phyloP scores from a whole-genome alignment of 2,888 invertebrate species.

The Eulithis testata region DNA sequence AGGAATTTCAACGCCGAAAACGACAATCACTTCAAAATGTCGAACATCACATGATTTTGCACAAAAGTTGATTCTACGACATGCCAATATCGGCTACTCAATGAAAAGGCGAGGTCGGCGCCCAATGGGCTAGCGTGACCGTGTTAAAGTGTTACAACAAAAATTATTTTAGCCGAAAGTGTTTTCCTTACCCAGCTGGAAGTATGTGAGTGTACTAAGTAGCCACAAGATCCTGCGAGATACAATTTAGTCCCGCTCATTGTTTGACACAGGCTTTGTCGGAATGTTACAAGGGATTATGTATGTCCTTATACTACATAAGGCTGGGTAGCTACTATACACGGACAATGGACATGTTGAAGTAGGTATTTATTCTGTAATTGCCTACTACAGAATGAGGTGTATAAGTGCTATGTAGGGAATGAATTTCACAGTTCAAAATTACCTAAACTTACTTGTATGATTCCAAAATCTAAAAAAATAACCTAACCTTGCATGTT shows the following conservation, averaged over 20 bases:
- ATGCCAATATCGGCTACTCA: conserved; percentile 19
- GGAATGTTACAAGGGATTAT: conserved; percentile 42
- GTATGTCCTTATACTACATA: conserved; percentile 39
- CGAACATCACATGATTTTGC: conserved; percentile 20
- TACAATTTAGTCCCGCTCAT: conserved; percentile 36
- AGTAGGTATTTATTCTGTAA: conserved; percentile 39
- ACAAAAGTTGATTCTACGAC: conserved; percentile 19
- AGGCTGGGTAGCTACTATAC: conserved; percentile 15
- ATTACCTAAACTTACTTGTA: too few relatives aligned
- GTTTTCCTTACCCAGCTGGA: conserved; percentile 14
- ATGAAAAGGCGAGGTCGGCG: conserved; percentile 24
- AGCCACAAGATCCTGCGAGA: conserved; percentile 22
- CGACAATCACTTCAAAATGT: conserved; percentile 10
- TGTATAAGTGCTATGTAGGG: too few relatives aligned
- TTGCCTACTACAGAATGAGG: conserved; percentile 10
- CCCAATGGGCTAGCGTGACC: conserved; percentile 19
- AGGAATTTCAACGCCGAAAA: neutral
- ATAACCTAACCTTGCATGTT: too few relatives aligned
- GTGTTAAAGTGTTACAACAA: conserved; percentile 25
- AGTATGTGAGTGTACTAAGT: conserved; percentile 11
- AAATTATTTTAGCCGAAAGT: conserved; percentile 15
- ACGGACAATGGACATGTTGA: conserved; percentile 41
- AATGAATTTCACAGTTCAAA: too few relatives aligned
- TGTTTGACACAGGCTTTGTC: conserved; percentile 43
- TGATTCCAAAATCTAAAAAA: too few relatives aligned